Percentiles rank a stretch among this genome's conserved stretches.
Conservation (phyloP, 2,888 invertebrate species). For the Stomorhina lunata region DNA sequence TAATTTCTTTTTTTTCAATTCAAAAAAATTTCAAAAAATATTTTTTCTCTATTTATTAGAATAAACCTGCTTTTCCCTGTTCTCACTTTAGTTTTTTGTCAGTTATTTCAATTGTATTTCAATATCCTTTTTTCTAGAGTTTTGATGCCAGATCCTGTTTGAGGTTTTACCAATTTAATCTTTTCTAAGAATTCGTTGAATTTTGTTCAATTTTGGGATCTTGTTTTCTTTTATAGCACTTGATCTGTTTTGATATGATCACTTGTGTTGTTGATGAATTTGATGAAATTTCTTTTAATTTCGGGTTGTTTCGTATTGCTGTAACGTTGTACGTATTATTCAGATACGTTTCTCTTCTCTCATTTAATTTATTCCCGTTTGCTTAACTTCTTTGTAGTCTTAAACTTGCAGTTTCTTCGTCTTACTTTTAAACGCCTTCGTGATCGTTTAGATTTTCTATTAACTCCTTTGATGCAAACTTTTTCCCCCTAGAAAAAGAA, state of each 20-base stretch:
- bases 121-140: conserved; percentile 37
- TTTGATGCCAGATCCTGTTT: not conserved
- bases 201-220: conserved; percentile 15
- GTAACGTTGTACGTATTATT: not conserved
- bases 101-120: conserved; percentile 14
- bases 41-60: conserved; percentile 53
- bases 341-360: not conserved
- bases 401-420: conserved; percentile 65
- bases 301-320: not conserved
- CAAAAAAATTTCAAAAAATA: conserved; percentile 68
- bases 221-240: conserved; percentile 22
- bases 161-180: not conserved
- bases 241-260: conserved; percentile 55
- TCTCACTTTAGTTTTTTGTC: conserved; percentile 47
- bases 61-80: conserved; percentile 65
- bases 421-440: conserved; percentile 64
- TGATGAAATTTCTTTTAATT: not conserved
- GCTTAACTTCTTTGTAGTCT: conserved; percentile 33
- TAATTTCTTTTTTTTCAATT: conserved; percentile 42
- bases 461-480: conserved; percentile 54
- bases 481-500: conserved; percentile 56
- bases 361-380: not conserved
- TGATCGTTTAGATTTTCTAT: conserved; percentile 60
- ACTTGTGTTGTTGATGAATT: conserved; percentile 15
- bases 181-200: conserved; percentile 38